Evolutionary conservation across 2,888 invertebrate genomes (phyloP).

Genomic region (Oithona nana): DNA sequence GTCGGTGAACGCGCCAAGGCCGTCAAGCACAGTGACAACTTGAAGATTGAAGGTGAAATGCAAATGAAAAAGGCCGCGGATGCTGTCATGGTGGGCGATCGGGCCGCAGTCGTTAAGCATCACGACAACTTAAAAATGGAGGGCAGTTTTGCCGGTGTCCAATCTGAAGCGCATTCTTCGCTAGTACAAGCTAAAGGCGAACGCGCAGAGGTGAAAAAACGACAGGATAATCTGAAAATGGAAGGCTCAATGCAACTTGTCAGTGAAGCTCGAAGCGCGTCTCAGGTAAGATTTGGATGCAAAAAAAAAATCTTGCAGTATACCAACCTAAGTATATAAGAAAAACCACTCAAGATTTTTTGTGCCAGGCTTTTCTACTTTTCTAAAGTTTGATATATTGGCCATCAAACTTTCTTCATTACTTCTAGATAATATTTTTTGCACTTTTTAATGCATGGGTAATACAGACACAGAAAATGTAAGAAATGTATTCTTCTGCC

Average conservation of each 20-base stretch:
- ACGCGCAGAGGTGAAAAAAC: slow-evolving; percentile 19
- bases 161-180: too few species aligned
- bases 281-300: too few species aligned
- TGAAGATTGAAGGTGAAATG: slow-evolving; percentile 20
- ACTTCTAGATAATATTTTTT: too few species aligned
- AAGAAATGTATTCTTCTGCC: too few species aligned
- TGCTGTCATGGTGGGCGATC: slow-evolving; percentile 17
- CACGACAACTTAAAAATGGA: slow-evolving; percentile 22
- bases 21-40: slow-evolving; percentile 21
- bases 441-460: too few species aligned
- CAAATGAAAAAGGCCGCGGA: background rate
- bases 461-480: too few species aligned
- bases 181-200: slow-evolving; percentile 18
- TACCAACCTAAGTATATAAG: too few species aligned
- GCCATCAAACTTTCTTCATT: too few species aligned
- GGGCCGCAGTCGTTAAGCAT: slow-evolving; percentile 19
- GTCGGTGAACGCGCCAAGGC: slow-evolving; percentile 2
- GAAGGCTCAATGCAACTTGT: slow-evolving; percentile 18
- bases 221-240: slow-evolving; percentile 22
- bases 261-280: slow-evolving; percentile 10
- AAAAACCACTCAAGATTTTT: too few species aligned
- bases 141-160: slow-evolving; percentile 20
- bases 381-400: too few species aligned
- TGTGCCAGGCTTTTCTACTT: too few species aligned
- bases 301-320: too few species aligned